phyloP scores from a whole-genome alignment of 2,888 invertebrate species.

The Oscheius sp. region DNA sequence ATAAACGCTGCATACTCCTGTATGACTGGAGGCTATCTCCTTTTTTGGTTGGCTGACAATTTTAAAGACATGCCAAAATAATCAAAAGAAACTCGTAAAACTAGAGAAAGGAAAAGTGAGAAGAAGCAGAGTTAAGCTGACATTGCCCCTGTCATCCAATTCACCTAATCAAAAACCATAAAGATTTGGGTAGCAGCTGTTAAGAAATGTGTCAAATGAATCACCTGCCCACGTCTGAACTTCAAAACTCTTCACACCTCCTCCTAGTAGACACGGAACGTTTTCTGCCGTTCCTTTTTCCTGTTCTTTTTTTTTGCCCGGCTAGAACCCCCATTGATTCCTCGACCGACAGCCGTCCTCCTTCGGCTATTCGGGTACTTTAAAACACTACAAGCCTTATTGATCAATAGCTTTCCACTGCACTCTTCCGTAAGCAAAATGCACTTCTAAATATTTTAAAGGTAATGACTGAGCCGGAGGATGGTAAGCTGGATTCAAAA shows the following conservation, averaged over 20 bases:
- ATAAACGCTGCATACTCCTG: neutral
- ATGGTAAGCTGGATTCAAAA: constrained; percentile 33
- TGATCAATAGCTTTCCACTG: constrained; percentile 20
- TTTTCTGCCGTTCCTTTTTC: neutral
- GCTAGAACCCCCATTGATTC: constrained; percentile 5
- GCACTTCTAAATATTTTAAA: neutral
- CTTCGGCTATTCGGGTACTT: constrained; percentile 31
- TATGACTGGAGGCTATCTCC: neutral
- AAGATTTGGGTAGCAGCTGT: too few relatives aligned
- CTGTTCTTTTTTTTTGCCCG: constrained; percentile 7
- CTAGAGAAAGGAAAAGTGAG: too few relatives aligned
- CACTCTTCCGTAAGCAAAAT: neutral
- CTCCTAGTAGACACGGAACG: too few relatives aligned
- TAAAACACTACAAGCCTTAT: constrained; percentile 30
- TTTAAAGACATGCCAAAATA: too few relatives aligned
- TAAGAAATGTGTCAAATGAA: neutral
- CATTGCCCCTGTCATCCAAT: too few relatives aligned
- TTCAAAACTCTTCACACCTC: too few relatives aligned
- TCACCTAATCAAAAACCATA: too few relatives aligned
- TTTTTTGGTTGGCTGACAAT: neutral
- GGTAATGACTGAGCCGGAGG: constrained; percentile 47
- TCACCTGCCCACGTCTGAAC: constrained; percentile 1
- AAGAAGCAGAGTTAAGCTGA: too few relatives aligned
- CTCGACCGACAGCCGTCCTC: constrained; percentile 25
- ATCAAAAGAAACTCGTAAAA: too few relatives aligned